These are phyloP conservation scores for Nephrotoma appendiculata DNA, from an alignment of 2,888 invertebrate species.

Conservation along the genomic window DNA sequence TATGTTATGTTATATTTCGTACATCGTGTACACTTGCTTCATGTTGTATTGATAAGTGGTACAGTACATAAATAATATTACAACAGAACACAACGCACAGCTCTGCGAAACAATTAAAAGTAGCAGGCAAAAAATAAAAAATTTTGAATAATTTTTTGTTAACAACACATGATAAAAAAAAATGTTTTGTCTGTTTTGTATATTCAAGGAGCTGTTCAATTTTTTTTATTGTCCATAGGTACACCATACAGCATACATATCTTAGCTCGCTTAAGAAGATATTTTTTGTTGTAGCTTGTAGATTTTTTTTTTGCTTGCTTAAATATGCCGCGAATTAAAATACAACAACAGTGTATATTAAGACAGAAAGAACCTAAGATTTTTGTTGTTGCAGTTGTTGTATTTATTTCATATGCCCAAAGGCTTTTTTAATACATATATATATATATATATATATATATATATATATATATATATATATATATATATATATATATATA, in stretches of 20 bases:
- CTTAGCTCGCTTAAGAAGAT: not conserved
- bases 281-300: not conserved
- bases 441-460: too few relatives aligned
- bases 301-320: not conserved
- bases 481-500: too few relatives aligned
- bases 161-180: not conserved
- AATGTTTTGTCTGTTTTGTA: not conserved
- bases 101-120: not conserved
- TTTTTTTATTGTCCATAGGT: not conserved
- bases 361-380: not conserved
- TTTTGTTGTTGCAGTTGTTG: not conserved
- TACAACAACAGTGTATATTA: not conserved
- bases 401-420: not conserved
- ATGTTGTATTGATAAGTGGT: not conserved
- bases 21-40: not conserved
- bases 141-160: not conserved
- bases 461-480: too few relatives aligned
- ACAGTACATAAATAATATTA: not conserved
- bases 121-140: not conserved
- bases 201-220: not conserved
- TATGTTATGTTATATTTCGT: not conserved
- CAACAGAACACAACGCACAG: not conserved
- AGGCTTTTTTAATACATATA: not conserved
- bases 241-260: not conserved
- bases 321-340: not conserved